phyloP scores from a whole-genome alignment of 2,888 invertebrate species.

The Thumatha senex region DNA sequence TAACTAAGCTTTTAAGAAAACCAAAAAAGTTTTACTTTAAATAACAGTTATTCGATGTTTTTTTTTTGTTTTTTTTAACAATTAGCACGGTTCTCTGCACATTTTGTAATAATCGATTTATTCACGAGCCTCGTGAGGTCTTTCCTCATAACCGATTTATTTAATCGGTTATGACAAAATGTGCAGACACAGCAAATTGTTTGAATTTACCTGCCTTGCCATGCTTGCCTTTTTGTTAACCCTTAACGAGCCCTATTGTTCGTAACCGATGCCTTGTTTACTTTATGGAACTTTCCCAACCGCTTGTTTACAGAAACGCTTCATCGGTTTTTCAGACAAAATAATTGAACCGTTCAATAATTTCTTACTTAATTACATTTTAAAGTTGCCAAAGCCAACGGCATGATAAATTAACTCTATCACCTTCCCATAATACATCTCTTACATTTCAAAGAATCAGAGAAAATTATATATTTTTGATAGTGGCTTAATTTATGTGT shows the following conservation, averaged over 20 bases:
- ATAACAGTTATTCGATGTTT: no score
- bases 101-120: no score
- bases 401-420: slow-evolving; percentile 27
- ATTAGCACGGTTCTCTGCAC: no score
- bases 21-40: no score
- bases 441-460: slow-evolving; percentile 35
- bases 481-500: slow-evolving; percentile 48
- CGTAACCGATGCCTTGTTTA: slow-evolving; percentile 41
- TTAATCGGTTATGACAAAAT: background rate
- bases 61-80: no score
- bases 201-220: background rate
- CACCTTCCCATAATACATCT: slow-evolving; percentile 9
- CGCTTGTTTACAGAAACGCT: slow-evolving; percentile 53
- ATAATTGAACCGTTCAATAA: slow-evolving; percentile 52
- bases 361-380: slow-evolving; percentile 43
- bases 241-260: slow-evolving; percentile 56
- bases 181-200: no score
- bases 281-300: slow-evolving; percentile 38
- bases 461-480: slow-evolving; percentile 30
- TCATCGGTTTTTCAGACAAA: slow-evolving; percentile 47
- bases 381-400: slow-evolving; percentile 21
- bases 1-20: no score
- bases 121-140: no score
- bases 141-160: no score
- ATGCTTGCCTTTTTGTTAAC: slow-evolving; percentile 4